A percentile compares a stretch with the other conserved stretches of the same genome.
phyloP scores from a whole-genome alignment of 2,113 vertebrate species.

The Melanerpes formicivorus region DNA sequence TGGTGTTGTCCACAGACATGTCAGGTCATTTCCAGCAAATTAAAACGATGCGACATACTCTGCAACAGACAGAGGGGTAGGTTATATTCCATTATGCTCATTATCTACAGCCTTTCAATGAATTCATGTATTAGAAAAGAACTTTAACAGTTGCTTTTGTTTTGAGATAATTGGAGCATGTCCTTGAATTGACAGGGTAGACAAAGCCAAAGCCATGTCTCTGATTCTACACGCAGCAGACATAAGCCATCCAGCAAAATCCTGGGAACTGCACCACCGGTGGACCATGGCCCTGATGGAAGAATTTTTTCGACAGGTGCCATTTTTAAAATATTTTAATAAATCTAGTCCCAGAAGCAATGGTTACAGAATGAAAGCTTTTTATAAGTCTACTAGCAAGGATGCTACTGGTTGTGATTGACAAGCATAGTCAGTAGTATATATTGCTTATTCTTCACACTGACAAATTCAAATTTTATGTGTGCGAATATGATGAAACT shows the following conservation, averaged over 20 bases:
- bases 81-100: conserved; percentile 55
- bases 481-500: conserved; percentile 12
- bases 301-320: conserved; percentile 96
- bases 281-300: conserved; percentile 95
- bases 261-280: conserved; percentile 89
- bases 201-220: conserved; percentile 95
- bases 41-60: conserved; percentile 89
- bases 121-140: conserved; percentile 15
- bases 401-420: conserved; percentile 8
- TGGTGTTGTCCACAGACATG: conserved; percentile 98
- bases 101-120: conserved; percentile 7
- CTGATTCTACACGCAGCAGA: conserved; percentile 94
- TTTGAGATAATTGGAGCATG: conserved; percentile 57
- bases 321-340: conserved; percentile 47
- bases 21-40: conserved; percentile 97
- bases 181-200: conserved; percentile 84
- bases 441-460: background rate
- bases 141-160: conserved; percentile 38
- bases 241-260: conserved; percentile 96
- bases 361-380: background rate
- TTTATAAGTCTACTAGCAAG: background rate
- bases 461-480: conserved; percentile 29
- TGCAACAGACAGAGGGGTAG: conserved; percentile 92
- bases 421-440: background rate
- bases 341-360: background rate